Conservation (phyloP, 2,797 vertebrate genomes). For the Dipus sagitta region DNA sequence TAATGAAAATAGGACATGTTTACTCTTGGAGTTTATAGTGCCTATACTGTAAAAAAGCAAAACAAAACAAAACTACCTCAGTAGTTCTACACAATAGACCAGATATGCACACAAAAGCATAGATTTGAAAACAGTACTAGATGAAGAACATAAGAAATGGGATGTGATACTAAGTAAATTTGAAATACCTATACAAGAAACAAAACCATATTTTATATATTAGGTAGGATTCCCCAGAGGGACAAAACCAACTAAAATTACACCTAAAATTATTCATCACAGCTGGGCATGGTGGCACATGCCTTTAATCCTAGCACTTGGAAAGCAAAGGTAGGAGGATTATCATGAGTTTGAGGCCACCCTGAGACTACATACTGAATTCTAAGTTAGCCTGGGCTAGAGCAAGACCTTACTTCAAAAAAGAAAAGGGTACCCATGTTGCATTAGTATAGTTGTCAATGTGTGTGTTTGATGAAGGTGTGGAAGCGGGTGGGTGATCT, state of each 20-base stretch:
- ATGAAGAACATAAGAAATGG: slow-evolving; percentile 60
- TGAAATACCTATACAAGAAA: slow-evolving; percentile 29
- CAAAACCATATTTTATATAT: slow-evolving; percentile 30
- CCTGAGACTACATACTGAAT: too few relatives aligned
- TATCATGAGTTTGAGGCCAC: too few relatives aligned
- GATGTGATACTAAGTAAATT: slow-evolving; percentile 41
- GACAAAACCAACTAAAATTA: background rate
- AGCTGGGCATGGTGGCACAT: too few relatives aligned
- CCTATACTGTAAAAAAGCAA: background rate
- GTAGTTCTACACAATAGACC: slow-evolving; percentile 7
- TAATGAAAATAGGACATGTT: slow-evolving; percentile 59
- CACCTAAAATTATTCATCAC: background rate
- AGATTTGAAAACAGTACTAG: slow-evolving; percentile 53
- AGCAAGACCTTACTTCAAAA: too few relatives aligned
- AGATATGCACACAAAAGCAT: slow-evolving; percentile 6
- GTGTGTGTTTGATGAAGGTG: background rate
- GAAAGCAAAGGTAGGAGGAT: too few relatives aligned
- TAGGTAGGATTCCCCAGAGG: background rate
- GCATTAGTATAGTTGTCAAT: background rate
- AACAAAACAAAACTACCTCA: background rate
- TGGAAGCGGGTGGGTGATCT: background rate
- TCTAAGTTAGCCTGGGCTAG: too few relatives aligned
- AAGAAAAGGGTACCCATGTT: background rate
- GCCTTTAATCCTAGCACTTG: too few relatives aligned
- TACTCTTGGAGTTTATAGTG: slow-evolving; percentile 47